Conservation (phyloP, 2,113 vertebrate species). For the Isurus oxyrinchus region DNA sequence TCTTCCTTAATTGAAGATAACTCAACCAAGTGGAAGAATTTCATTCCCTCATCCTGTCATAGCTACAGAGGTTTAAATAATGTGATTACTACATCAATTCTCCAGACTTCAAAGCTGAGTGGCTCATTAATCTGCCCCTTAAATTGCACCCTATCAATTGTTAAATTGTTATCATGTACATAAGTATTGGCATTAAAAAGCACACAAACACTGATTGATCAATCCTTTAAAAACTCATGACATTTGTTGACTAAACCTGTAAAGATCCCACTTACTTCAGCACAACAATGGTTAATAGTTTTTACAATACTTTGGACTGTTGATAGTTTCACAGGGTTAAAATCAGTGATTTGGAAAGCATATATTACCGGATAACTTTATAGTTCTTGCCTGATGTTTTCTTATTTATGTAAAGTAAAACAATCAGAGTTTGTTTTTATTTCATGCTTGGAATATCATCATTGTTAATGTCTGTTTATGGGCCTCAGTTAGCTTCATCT, state of each 20-base stretch:
- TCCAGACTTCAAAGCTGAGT: not conserved
- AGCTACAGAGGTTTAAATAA: conserved; percentile 18
- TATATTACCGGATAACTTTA: not conserved
- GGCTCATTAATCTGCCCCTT: conserved; percentile 22
- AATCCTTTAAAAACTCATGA: conserved; percentile 17
- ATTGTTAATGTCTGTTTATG: conserved; percentile 39
- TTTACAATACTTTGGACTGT: not conserved
- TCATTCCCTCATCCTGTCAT: conserved; percentile 9
- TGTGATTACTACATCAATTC: conserved; percentile 27
- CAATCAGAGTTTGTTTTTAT: not conserved
- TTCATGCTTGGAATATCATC: not conserved
- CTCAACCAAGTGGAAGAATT: conserved; percentile 27
- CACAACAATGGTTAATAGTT: conserved; percentile 30
- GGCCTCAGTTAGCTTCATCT: conserved; percentile 36
- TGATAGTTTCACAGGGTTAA: not conserved
- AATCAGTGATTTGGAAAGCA: not conserved
- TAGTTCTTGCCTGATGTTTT: not conserved
- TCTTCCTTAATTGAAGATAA: conserved; percentile 32
- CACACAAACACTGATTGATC: conserved; percentile 30
- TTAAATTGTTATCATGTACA: conserved; percentile 27
- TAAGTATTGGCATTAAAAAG: conserved; percentile 32
- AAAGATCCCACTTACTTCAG: not conserved
- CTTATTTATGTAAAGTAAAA: not conserved
- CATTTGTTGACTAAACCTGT: conserved; percentile 18
- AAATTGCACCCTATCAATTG: conserved; percentile 34